Base-by-base conservation (phyloP, 2,797 vertebrate species). In the Saxicola maurus region DNA sequence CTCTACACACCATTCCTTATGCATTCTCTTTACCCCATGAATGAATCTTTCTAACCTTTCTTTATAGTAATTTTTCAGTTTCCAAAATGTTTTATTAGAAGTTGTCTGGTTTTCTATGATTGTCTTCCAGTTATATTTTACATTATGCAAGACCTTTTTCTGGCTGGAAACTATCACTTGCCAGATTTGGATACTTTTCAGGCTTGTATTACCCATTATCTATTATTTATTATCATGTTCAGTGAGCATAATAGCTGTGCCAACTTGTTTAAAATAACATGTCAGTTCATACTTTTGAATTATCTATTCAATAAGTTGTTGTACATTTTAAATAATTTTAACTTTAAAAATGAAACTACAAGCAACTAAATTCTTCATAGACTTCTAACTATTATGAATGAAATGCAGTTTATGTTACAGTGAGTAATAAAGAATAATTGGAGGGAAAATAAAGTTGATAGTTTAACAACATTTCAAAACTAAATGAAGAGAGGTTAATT, bases 1-100 rank as follows among this genome's bases (percentile, higher is more conserved):
- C 20, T 20, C 31, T 4, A 30, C 3, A 1, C 5, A 7, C 12
- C 5, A 7, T 21, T 43, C 13, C 12, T 2, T 45, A 9, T 1
- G 1, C 7, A 20, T n/a, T 30, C 24, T 42, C 23, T 31, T 79
- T 17, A 18, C 43, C 18, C 24, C 16, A 13, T 5, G 7, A 62
- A 38, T 25, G 9, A 17, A 7, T 48, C 49, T 67, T 72, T 72
- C 33, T 86, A 38, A 57, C 12, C 13, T 24, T 37, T 42, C 13
- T 53, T 35, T 52, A 25, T 62, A 28, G 43, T 10, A 5, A 21
- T 52, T 53, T 64, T 64, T 71, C 38, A 13, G 2, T 52, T 81
- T 80, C 31, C 25, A 48, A 13, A 19, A 37, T 27, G 6, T n/a
- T 38, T 37, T 30, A 16, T 30, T 51, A 65, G 25, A 42, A 40